These are phyloP conservation scores for Cerastis leucographa DNA, from an alignment of 2,888 invertebrate species.

Conservation along the genomic window DNA sequence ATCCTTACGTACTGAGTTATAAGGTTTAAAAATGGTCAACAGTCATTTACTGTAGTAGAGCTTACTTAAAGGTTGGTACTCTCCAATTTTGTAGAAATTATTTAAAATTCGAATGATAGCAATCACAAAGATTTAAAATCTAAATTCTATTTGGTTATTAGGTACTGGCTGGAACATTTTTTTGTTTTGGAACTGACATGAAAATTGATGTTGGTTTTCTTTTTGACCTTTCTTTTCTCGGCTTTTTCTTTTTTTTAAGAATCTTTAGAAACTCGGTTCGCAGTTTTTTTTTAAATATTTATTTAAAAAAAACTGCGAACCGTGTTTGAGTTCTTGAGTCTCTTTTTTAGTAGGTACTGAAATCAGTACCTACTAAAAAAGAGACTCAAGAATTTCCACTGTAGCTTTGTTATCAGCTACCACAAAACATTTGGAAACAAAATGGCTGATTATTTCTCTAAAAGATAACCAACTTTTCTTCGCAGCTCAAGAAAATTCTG, in stretches of 20 bases:
- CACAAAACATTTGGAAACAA: not conserved
- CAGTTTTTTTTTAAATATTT: not conserved
- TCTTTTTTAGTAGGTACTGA: too few relatives aligned
- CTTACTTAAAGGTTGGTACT: slow-evolving; percentile 13
- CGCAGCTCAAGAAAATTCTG: slow-evolving; percentile 4
- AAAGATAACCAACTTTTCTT: not conserved
- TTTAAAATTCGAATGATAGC: slow-evolving; percentile 14
- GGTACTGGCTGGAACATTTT: not conserved
- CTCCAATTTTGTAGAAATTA: slow-evolving; percentile 21
- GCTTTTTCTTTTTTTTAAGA: too few relatives aligned
- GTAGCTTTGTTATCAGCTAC: not conserved
- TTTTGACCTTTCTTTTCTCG: not conserved
- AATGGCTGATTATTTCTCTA: not conserved
- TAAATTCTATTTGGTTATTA: not conserved
- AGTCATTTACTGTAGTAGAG: not conserved
- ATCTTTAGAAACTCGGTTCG: not conserved
- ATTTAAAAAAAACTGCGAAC: too few relatives aligned
- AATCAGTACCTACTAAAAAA: not conserved
- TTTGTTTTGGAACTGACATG: not conserved
- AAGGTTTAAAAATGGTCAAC: not conserved
- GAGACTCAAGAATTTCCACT: not conserved
- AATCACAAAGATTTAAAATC: not conserved
- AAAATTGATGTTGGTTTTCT: not conserved
- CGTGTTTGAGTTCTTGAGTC: too few relatives aligned
- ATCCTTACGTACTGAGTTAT: not conserved